These are phyloP conservation scores for Gorsachius magnificus DNA, from an alignment of 2,797 vertebrate species.

Conservation along the genomic window DNA sequence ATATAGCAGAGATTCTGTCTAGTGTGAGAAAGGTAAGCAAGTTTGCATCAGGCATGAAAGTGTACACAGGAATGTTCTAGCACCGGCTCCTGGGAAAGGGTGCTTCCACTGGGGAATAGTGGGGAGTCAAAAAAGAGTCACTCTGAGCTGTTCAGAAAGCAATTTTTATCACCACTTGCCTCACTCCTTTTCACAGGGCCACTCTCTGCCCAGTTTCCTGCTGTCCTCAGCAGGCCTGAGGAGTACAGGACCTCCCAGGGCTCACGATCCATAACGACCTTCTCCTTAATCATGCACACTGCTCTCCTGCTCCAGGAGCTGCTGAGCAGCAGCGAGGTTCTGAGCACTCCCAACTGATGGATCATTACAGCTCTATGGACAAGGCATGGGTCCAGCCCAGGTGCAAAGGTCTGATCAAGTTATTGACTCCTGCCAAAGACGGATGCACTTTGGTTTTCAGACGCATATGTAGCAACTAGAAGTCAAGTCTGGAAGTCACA, in stretches of 20 bases:
- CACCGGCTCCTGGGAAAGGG: not conserved
- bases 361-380: not conserved
- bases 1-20: not conserved
- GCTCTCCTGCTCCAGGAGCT: not conserved
- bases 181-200: not conserved
- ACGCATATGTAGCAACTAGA: accelerated
- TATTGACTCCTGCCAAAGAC: not conserved
- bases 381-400: not conserved
- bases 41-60: not conserved
- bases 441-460: not conserved
- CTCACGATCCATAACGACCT: not conserved
- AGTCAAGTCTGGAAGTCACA: not conserved
- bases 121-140: not conserved
- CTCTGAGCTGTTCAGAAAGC: not conserved
- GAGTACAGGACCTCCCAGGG: not conserved
- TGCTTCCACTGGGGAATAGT: not conserved
- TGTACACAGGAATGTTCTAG: not conserved
- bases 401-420: not conserved
- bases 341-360: not conserved
- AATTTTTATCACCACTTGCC: not conserved
- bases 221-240: not conserved
- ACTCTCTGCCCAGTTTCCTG: not conserved
- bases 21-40: not conserved
- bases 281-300: not conserved
- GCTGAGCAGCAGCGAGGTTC: not conserved